Evolutionary conservation across 2,888 invertebrate genomes (phyloP).

Genomic region (Drosophila nr. perissopoda): DNA sequence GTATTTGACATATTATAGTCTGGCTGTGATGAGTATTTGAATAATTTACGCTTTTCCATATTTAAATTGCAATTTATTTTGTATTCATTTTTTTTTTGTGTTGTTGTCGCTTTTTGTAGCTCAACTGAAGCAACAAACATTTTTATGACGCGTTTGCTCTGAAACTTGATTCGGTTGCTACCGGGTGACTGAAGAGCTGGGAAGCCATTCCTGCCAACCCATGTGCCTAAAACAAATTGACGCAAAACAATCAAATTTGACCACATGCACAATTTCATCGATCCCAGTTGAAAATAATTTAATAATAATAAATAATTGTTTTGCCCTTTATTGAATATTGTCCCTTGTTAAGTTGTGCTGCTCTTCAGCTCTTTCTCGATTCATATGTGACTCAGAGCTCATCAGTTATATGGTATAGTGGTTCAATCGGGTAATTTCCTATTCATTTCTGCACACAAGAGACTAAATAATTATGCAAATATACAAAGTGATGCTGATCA

Average conservation of each 20-base stretch:
- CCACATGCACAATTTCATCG: constrained; percentile 1
- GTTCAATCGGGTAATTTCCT: neutral
- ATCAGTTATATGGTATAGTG: neutral
- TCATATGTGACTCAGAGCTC: neutral
- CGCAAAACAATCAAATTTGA: constrained; percentile 23
- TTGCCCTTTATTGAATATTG: neutral
- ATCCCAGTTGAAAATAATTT: constrained; percentile 28
- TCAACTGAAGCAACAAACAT: constrained; percentile 47
- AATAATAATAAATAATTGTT: no score
- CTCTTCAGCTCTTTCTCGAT: neutral
- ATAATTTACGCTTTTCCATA: constrained; percentile 44
- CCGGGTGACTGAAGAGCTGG: neutral
- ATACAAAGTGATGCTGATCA: neutral
- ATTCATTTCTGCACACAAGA: neutral
- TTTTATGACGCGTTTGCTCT: constrained; percentile 52
- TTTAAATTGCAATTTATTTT: constrained; percentile 53
- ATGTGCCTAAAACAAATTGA: constrained; percentile 57
- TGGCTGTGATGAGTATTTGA: constrained; percentile 41
- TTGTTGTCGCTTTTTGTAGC: constrained; percentile 27
- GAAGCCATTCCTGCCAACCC: constrained; percentile 30
- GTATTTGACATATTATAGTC: constrained; percentile 9
- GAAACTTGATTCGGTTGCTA: constrained; percentile 16
- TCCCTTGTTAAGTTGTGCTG: neutral
- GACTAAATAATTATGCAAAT: neutral
- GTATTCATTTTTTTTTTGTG: constrained; percentile 7